Percentiles rank a stretch among this genome's conserved stretches.
Evolutionary conservation across 2,888 invertebrate species (phyloP).

Genomic region (Alentia gelatinosa): DNA sequence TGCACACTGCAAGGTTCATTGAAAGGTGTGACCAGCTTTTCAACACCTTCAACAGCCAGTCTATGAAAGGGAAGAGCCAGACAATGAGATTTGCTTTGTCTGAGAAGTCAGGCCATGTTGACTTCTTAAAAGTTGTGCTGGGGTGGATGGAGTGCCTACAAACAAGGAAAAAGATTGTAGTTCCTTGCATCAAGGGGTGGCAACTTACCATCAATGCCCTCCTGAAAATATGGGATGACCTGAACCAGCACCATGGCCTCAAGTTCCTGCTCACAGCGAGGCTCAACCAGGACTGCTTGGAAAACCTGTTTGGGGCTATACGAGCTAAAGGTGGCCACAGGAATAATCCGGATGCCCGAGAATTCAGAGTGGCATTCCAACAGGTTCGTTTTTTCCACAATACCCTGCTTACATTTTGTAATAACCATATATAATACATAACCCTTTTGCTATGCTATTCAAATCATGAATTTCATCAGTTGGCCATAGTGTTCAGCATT

Average conservation of each 20-base stretch:
- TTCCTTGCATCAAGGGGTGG: background rate
- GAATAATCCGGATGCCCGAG: background rate
- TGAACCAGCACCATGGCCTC: background rate
- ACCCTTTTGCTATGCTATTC: no score
- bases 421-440: no score
- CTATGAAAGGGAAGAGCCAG: background rate
- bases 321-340: background rate
- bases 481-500: no score
- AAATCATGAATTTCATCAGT: no score
- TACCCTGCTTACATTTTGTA: no score
- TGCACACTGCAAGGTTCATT: background rate
- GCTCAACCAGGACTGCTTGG: slow-evolving; percentile 57
- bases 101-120: background rate
- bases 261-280: background rate
- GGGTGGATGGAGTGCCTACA: background rate
- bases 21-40: background rate
- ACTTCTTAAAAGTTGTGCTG: background rate
- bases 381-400: no score
- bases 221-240: background rate
- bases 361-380: background rate
- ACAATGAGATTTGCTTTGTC: background rate
- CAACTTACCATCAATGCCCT: background rate
- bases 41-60: background rate
- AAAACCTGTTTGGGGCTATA: background rate
- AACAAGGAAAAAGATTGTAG: background rate